Evolutionary conservation across 1,140 invertebrate species (phyloP).

Genomic region (Polypedilum pembai): DNA sequence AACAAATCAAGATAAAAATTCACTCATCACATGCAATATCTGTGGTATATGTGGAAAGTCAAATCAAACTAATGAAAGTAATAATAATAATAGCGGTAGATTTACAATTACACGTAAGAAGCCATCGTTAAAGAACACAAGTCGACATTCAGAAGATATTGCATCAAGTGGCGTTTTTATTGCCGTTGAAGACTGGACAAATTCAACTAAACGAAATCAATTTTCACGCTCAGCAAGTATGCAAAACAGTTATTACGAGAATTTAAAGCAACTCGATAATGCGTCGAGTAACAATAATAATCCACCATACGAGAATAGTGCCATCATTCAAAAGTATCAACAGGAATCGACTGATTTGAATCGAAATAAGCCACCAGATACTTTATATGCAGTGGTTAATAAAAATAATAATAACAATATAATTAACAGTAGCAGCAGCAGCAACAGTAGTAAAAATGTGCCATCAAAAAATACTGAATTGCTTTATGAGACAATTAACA

Average conservation of each 20-base stretch:
- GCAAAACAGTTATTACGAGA: slow-evolving; percentile 30
- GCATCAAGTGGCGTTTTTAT: slow-evolving; percentile 36
- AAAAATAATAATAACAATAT: slow-evolving; percentile 42
- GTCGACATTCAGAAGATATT: slow-evolving; percentile 14
- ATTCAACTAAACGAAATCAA: background rate
- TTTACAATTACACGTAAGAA: slow-evolving; percentile 35
- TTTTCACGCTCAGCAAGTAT: background rate
- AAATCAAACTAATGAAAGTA: slow-evolving; percentile 24
- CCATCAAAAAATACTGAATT: background rate
- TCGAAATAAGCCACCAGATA: slow-evolving; percentile 32
- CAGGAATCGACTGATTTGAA: slow-evolving; percentile 29
- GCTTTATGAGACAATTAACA: slow-evolving; percentile 31
- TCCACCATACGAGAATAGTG: slow-evolving; percentile 37
- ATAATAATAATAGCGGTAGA: slow-evolving; percentile 29
- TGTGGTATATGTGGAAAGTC: slow-evolving; percentile 29
- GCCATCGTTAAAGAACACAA: slow-evolving; percentile 36
- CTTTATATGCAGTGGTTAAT: slow-evolving; percentile 42
- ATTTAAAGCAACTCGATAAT: slow-evolving; percentile 26
- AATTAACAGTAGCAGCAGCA: background rate
- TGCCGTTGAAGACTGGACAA: slow-evolving; percentile 42
- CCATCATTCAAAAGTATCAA: slow-evolving; percentile 29
- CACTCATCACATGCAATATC: slow-evolving; percentile 31
- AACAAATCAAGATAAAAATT: slow-evolving; percentile 33
- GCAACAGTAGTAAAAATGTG: background rate
- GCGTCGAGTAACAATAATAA: slow-evolving; percentile 28